Evolutionary conservation across 1,140 invertebrate species (phyloP).

Genomic region (Drosophila pachea): DNA sequence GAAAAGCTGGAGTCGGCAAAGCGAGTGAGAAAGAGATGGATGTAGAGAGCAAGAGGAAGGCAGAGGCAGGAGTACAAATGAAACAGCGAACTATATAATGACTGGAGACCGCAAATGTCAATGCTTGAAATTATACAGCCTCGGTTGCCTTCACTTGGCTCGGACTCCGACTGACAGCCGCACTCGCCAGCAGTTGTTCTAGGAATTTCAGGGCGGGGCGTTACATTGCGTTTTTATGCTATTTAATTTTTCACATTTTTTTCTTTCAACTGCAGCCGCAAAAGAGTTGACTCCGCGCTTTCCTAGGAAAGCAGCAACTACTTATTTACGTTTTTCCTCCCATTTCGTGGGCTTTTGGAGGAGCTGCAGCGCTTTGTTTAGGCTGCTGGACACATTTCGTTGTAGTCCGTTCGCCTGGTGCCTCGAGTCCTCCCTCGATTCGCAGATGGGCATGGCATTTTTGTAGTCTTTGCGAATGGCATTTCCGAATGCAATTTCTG

Average conservation of each 20-base stretch:
- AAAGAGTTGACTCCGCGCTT: conserved; percentile 62
- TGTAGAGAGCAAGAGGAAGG: neutral
- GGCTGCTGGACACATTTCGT: conserved; percentile 71
- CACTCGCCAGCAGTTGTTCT: conserved; percentile 34
- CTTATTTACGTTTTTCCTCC: conserved; percentile 60
- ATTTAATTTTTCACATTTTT: conserved; percentile 71
- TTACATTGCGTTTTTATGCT: conserved; percentile 76
- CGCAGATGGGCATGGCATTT: conserved; percentile 51
- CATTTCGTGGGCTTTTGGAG: neutral
- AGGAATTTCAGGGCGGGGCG: conserved; percentile 59
- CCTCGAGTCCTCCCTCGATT: conserved; percentile 32
- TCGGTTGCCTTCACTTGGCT: conserved; percentile 47
- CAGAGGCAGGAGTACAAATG: conserved; percentile 4
- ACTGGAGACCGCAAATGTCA: conserved; percentile 75
- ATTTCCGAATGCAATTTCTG: conserved; percentile 77
- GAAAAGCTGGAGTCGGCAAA: conserved; percentile 28
- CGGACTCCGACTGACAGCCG: conserved; percentile 3
- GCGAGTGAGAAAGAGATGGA: conserved; percentile 7
- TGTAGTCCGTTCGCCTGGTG: conserved; percentile 43
- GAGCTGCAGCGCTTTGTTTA: conserved; percentile 66
- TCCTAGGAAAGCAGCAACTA: conserved; percentile 58
- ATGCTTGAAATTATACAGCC: conserved; percentile 76
- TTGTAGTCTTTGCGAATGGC: conserved; percentile 71
- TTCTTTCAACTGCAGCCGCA: conserved; percentile 51
- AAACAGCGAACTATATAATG: conserved; percentile 55